Evolutionary conservation across 2,797 vertebrate genomes (phyloP).

Genomic region (Semotilus atromaculatus): DNA sequence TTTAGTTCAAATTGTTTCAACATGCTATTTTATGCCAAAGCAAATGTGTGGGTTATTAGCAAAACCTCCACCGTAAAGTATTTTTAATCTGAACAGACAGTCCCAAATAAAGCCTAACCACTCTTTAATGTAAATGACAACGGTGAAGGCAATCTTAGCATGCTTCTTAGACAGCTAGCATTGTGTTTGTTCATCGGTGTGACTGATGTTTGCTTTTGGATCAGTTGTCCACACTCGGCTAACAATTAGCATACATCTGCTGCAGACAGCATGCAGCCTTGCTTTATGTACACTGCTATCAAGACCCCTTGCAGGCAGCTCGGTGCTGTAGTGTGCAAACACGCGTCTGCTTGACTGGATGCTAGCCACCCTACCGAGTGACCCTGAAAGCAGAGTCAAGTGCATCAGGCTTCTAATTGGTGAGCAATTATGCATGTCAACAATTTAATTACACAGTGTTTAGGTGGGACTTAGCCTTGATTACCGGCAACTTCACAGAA

Average conservation of each 20-base stretch:
- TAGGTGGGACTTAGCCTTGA: conserved; percentile 35
- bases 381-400: conserved; percentile 53
- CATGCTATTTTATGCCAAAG: neutral
- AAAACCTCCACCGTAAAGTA: conserved; percentile 14
- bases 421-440: conserved; percentile 54
- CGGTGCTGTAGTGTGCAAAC: conserved; percentile 69
- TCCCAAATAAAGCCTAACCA: conserved; percentile 31
- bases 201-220: conserved; percentile 56
- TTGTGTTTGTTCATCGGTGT: conserved; percentile 35
- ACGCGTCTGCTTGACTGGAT: conserved; percentile 55
- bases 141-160: conserved; percentile 27
- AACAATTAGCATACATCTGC: conserved; percentile 73
- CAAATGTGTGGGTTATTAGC: conserved; percentile 5
- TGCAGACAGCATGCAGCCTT: conserved; percentile 58
- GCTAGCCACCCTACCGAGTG: conserved; percentile 34
- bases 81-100: neutral
- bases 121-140: conserved; percentile 44
- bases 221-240: conserved; percentile 55
- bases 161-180: conserved; percentile 31
- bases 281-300: conserved; percentile 68
- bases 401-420: conserved; percentile 50
- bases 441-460: conserved; percentile 47
- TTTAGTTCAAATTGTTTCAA: neutral
- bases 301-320: conserved; percentile 65
- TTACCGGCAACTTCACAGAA: conserved; percentile 31